A percentile compares a stretch with the other conserved stretches of the same genome.
Conservation (phyloP, 2,797 vertebrate genomes). For the Etheostoma perlongum region DNA sequence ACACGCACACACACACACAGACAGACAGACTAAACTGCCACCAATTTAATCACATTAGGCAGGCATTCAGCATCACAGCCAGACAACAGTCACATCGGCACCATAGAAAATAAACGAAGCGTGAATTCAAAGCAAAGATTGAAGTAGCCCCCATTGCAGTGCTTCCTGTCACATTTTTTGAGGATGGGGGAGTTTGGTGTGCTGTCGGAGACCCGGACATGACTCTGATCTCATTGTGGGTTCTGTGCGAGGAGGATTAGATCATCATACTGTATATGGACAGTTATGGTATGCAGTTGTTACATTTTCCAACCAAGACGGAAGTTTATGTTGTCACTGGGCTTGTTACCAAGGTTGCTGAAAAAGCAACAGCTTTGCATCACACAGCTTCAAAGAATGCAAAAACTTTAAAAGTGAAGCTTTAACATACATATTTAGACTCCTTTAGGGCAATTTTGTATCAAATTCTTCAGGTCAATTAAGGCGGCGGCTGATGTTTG, state of each 20-base stretch:
- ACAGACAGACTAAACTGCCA: slow-evolving; percentile 20
- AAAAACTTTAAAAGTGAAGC: not conserved
- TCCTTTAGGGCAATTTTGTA: not conserved
- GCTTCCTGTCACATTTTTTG: slow-evolving; percentile 44
- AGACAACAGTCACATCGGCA: slow-evolving; percentile 25
- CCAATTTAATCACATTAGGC: slow-evolving; percentile 41
- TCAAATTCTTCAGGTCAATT: not conserved
- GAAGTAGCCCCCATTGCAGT: slow-evolving; percentile 5
- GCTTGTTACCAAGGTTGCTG: not conserved
- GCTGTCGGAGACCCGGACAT: slow-evolving; percentile 18
- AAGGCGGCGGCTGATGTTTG: not conserved
- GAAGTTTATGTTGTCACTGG: not conserved
- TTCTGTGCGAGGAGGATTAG: not conserved
- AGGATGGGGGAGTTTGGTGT: slow-evolving; percentile 19
- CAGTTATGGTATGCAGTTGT: slow-evolving; percentile 11
- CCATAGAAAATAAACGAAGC: slow-evolving; percentile 27
- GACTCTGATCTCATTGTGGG: slow-evolving; percentile 45
- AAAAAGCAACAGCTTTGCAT: not conserved
- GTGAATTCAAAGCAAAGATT: slow-evolving; percentile 58
- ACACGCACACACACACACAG: not conserved
- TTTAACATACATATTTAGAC: not conserved
- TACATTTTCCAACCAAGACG: slow-evolving; percentile 11
- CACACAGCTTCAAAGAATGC: not conserved
- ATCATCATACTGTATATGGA: slow-evolving; percentile 5
- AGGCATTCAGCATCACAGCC: slow-evolving; percentile 54